These are phyloP conservation scores for Eustalomyia histrio DNA, from an alignment of 2,888 invertebrate genomes.

Conservation along the genomic window DNA sequence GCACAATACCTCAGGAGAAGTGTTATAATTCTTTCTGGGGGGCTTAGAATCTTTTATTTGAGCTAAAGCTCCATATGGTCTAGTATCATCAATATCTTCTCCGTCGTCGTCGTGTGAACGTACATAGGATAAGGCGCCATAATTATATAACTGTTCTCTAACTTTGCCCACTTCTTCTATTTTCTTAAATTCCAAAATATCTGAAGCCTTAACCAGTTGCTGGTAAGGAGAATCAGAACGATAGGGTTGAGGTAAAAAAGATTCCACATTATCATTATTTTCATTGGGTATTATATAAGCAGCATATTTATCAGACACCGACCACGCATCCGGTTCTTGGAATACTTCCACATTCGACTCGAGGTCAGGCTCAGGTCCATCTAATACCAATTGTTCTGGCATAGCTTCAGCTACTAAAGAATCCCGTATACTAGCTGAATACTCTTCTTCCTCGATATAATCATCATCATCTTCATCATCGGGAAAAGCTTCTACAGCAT, in stretches of 20 bases:
- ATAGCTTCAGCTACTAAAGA: slow-evolving; percentile 57
- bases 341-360: slow-evolving; percentile 47
- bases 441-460: slow-evolving; percentile 56
- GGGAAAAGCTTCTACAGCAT: slow-evolving; percentile 77
- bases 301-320: slow-evolving; percentile 73
- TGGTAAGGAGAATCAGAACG: slow-evolving; percentile 78
- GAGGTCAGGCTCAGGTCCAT: slow-evolving; percentile 26
- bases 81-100: slow-evolving; percentile 37
- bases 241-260: slow-evolving; percentile 73
- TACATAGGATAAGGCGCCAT: slow-evolving; percentile 68
- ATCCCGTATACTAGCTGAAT: slow-evolving; percentile 64
- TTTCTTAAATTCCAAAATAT: slow-evolving; percentile 70
- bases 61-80: slow-evolving; percentile 73
- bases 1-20: slow-evolving; percentile 84
- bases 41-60: slow-evolving; percentile 68
- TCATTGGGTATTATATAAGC: slow-evolving; percentile 72
- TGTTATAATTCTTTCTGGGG: slow-evolving; percentile 71
- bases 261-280: slow-evolving; percentile 65
- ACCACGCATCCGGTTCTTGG: slow-evolving; percentile 69
- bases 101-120: slow-evolving; percentile 41
- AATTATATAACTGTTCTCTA: slow-evolving; percentile 68
- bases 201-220: slow-evolving; percentile 72
- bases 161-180: slow-evolving; percentile 70
- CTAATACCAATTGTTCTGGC: slow-evolving; percentile 59
- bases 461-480: slow-evolving; percentile 68